Conservation (phyloP, 2,113 vertebrate genomes). For the Oxyura jamaicensis region DNA sequence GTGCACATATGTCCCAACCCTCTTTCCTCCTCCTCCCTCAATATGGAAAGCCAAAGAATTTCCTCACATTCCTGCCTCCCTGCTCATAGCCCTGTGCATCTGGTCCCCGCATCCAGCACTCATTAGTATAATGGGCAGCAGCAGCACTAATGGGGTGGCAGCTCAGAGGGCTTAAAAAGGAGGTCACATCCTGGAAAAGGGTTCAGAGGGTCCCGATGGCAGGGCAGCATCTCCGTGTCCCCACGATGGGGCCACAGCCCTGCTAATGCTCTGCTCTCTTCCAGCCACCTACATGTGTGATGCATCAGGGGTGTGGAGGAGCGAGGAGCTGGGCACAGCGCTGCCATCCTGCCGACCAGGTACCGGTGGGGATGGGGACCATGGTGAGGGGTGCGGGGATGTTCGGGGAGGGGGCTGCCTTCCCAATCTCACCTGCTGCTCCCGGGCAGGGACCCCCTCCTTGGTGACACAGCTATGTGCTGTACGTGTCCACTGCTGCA, state of each 20-base stretch:
- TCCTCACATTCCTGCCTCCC: constrained; percentile 20
- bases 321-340: constrained; percentile 74
- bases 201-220: background rate
- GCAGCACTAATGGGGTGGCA: background rate
- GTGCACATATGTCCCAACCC: background rate
- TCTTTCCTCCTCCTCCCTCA: background rate
- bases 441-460: background rate
- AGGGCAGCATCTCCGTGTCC: background rate
- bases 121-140: background rate
- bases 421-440: background rate
- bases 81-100: background rate
- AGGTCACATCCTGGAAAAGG: background rate
- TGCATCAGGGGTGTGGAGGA: constrained; percentile 80
- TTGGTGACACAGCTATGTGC: background rate
- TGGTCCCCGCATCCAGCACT: background rate
- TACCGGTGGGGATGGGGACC: background rate
- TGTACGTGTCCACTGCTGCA: background rate
- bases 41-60: constrained; percentile 12
- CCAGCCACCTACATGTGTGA: constrained; percentile 85
- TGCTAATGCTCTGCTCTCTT: background rate
- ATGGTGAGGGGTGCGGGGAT: rapidly evolving
- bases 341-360: constrained; percentile 82
- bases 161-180: background rate
- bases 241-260: background rate
- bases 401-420: background rate